Conservation (phyloP, 2,888 invertebrate genomes). For the Oscheius myriophilus region DNA sequence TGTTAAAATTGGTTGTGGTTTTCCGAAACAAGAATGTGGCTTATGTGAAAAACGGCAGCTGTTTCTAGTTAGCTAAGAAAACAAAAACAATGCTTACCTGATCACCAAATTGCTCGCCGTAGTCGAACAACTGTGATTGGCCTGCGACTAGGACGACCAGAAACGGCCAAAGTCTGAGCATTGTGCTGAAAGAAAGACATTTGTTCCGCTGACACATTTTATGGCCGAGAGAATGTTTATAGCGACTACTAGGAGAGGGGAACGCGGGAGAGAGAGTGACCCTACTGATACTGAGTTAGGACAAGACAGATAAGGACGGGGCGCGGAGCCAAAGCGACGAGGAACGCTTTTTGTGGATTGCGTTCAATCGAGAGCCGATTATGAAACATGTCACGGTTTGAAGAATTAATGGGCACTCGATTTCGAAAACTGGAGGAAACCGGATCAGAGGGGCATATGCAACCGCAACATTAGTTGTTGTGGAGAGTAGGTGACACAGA, state of each 20-base stretch:
- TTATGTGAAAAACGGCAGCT: background rate
- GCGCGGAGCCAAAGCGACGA: slow-evolving; percentile 11
- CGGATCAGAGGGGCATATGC: no score
- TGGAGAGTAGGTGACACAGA: background rate
- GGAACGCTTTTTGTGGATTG: slow-evolving; percentile 7
- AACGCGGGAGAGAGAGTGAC: slow-evolving; percentile 5
- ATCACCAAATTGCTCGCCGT: slow-evolving; percentile 32
- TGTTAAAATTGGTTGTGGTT: no score
- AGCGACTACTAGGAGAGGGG: no score
- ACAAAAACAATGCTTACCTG: slow-evolving; percentile 17
- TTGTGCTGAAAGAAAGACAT: slow-evolving; percentile 14
- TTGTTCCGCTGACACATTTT: no score
- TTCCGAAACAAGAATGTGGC: background rate
- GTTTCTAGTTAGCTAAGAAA: background rate
- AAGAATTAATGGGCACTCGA: no score
- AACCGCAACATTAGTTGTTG: slow-evolving; percentile 1
- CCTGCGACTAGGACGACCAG: slow-evolving; percentile 18
- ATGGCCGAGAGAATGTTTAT: no score
- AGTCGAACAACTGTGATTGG: slow-evolving; percentile 30
- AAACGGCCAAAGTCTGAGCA: slow-evolving; percentile 25
- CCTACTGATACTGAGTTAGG: slow-evolving; percentile 28
- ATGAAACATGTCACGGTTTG: no score
- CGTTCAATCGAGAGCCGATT: no score
- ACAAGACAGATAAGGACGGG: slow-evolving; percentile 22
- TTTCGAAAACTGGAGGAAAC: no score